A percentile compares a stretch with the other conserved stretches of the same genome.
These are phyloP conservation scores for Rallus limicola DNA, from an alignment of 2,113 vertebrate genomes.

Conservation along the genomic window DNA sequence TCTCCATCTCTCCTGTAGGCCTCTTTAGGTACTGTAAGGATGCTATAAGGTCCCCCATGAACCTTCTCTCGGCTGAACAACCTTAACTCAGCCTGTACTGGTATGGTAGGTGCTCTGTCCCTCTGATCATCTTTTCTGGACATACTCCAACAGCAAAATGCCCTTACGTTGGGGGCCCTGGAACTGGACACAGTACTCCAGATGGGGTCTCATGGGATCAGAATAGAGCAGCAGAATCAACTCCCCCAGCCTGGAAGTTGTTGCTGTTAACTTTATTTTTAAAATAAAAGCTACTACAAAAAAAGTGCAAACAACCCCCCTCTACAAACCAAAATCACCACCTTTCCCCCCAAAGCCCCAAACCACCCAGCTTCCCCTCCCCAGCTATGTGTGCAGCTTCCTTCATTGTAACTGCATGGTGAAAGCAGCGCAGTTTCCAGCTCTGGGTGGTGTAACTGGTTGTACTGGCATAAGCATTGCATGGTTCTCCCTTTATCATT, in stretches of 20 bases:
- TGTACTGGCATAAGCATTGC: background rate
- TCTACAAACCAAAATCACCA: background rate
- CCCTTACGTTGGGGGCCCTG: too few relatives aligned
- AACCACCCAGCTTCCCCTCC: background rate
- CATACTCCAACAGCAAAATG: too few relatives aligned
- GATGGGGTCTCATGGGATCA: too few relatives aligned
- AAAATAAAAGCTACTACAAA: background rate
- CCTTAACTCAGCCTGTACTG: too few relatives aligned
- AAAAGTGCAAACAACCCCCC: rapidly evolving
- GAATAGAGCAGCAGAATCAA: too few relatives aligned
- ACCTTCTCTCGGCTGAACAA: too few relatives aligned
- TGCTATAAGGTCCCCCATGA: too few relatives aligned
- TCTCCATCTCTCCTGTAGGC: too few relatives aligned
- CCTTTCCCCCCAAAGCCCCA: rapidly evolving
- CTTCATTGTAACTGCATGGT: background rate
- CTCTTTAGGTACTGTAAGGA: too few relatives aligned
- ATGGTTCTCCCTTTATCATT: background rate
- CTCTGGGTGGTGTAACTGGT: background rate
- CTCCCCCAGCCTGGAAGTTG: background rate
- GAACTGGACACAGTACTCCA: too few relatives aligned
- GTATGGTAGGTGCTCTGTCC: too few relatives aligned
- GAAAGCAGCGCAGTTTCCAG: background rate
- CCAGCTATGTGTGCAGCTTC: rapidly evolving
- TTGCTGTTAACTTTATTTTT: background rate
- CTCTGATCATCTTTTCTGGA: too few relatives aligned